Conservation (phyloP, 2,888 invertebrate genomes). For the Unio pictorum region DNA sequence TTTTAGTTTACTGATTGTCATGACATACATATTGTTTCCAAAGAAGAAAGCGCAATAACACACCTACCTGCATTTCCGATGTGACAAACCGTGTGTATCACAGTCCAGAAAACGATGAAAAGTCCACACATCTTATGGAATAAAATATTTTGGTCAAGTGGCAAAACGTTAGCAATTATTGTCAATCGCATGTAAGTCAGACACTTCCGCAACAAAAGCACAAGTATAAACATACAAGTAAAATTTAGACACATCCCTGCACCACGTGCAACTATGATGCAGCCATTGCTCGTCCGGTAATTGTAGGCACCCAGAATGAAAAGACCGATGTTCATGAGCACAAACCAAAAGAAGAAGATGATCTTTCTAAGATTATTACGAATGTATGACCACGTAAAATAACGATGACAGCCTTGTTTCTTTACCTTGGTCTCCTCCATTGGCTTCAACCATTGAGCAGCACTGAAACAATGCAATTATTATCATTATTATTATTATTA, state of each 20-base stretch:
- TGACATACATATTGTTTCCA: no score
- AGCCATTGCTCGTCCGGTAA: conserved; percentile 43
- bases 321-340: conserved; percentile 82
- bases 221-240: conserved; percentile 89
- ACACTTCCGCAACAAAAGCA: conserved; percentile 89
- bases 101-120: conserved; percentile 81
- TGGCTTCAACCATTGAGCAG: conserved; percentile 94
- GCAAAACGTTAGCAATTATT: conserved; percentile 84
- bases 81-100: conserved; percentile 89
- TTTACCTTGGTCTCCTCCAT: conserved; percentile 70
- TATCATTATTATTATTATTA: not conserved
- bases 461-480: conserved; percentile 76
- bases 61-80: conserved; percentile 86
- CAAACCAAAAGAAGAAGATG: conserved; percentile 81
- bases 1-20: no score
- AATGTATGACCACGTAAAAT: conserved; percentile 86
- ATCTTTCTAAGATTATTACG: conserved; percentile 83
- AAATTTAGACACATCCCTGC: conserved; percentile 92
- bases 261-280: conserved; percentile 79
- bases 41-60: not conserved
- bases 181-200: conserved; percentile 88
- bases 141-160: conserved; percentile 93
- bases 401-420: conserved; percentile 77
- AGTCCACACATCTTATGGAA: conserved; percentile 92
- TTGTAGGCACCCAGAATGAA: conserved; percentile 73